phyloP scores from a whole-genome alignment of 2,113 vertebrate species.

The Mesembrinibis cayennensis region DNA sequence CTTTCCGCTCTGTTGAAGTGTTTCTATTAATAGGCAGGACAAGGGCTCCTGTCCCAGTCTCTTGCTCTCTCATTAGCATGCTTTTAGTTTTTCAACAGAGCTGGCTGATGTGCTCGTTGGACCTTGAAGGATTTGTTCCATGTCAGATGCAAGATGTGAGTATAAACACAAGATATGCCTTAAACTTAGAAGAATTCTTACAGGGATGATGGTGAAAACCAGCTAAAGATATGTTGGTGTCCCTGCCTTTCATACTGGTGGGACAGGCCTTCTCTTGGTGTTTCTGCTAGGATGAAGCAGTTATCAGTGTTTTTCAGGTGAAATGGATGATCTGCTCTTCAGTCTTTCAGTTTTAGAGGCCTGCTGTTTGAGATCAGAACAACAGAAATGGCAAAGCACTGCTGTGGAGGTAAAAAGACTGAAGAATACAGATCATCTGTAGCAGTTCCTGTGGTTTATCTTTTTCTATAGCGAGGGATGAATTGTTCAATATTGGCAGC shows the following conservation, averaged over 20 bases:
- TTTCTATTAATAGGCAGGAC: neutral
- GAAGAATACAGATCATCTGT: neutral
- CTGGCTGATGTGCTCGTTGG: neutral
- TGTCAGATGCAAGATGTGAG: neutral
- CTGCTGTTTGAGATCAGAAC: neutral
- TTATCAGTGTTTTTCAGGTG: rapidly evolving
- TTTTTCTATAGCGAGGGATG: neutral
- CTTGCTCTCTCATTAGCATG: neutral
- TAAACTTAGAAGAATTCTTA: neutral
- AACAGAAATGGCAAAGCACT: neutral
- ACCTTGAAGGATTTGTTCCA: slow-evolving; percentile 26
- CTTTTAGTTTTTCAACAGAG: neutral
- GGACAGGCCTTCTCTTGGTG: neutral
- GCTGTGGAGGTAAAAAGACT: neutral
- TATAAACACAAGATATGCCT: neutral
- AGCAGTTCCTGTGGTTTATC: neutral
- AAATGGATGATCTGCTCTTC: neutral
- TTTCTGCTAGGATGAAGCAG: neutral
- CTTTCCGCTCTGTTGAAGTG: neutral
- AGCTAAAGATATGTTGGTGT: neutral
- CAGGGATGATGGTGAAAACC: neutral
- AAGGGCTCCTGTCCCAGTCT: neutral
- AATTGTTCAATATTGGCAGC: neutral
- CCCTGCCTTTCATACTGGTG: neutral
- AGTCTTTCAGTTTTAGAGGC: too few species aligned